These are phyloP conservation scores for Halictus ligatus DNA, from an alignment of 2,888 invertebrate species.

Conservation along the genomic window DNA sequence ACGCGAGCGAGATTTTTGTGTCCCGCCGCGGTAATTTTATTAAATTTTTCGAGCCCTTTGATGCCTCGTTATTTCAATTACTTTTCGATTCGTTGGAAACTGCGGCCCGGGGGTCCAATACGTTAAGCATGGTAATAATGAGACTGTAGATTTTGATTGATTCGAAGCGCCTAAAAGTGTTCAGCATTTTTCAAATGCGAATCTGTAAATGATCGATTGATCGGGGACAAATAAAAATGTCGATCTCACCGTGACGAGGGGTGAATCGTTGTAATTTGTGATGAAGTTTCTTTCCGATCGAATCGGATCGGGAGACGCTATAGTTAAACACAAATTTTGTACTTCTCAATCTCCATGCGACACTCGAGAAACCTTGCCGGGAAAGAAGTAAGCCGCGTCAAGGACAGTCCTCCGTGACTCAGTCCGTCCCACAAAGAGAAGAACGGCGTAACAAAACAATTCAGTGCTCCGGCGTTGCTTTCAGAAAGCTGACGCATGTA, in stretches of 20 bases:
- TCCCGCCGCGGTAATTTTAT: background rate
- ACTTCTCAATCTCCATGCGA: background rate
- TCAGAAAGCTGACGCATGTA: constrained; percentile 41
- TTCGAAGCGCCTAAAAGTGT: background rate
- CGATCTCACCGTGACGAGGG: background rate
- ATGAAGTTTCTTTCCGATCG: too few species aligned
- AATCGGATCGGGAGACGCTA: background rate
- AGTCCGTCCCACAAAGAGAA: background rate
- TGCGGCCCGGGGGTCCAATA: background rate
- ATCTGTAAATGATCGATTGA: background rate
- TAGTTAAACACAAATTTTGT: background rate
- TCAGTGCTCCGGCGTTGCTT: constrained; percentile 7
- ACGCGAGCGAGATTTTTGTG: background rate
- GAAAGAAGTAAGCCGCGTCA: background rate
- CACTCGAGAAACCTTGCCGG: background rate
- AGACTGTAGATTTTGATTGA: background rate
- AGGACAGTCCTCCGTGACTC: background rate
- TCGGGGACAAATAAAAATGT: background rate
- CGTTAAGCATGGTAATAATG: background rate
- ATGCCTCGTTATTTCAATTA: background rate
- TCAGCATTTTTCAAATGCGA: background rate
- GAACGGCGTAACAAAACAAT: constrained; percentile 20
- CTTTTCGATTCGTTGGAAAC: background rate
- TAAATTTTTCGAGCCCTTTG: constrained; percentile 6
- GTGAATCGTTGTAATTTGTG: too few species aligned